Evolutionary conservation across 2,888 invertebrate genomes (phyloP).

Genomic region (Pyralis farinalis): DNA sequence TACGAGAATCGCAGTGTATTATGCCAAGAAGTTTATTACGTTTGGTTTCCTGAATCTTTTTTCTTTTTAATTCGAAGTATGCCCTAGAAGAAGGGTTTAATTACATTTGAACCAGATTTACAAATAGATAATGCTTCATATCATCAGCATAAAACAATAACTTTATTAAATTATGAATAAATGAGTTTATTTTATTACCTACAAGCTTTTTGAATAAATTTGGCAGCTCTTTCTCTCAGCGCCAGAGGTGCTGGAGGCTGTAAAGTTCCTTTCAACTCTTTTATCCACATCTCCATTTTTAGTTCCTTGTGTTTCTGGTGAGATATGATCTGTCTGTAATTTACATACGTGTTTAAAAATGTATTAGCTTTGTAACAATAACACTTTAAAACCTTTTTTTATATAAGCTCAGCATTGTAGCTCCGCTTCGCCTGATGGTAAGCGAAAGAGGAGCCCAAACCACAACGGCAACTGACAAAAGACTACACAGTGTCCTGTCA

Average conservation of each 20-base stretch:
- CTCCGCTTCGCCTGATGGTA: too few relatives aligned
- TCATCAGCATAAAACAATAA: too few relatives aligned
- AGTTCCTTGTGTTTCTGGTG: slow-evolving; percentile 21
- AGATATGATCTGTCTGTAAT: slow-evolving; percentile 37
- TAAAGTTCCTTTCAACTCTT: slow-evolving; percentile 40
- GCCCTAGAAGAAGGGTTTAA: slow-evolving; percentile 24
- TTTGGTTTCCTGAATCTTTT: slow-evolving; percentile 33
- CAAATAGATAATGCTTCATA: too few relatives aligned
- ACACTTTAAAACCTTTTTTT: too few relatives aligned
- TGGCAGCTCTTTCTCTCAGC: slow-evolving; percentile 40
- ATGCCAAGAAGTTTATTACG: slow-evolving; percentile 43
- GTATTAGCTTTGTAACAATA: too few relatives aligned
- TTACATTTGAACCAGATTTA: too few relatives aligned
- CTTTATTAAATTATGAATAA: too few relatives aligned
- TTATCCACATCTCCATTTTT: slow-evolving; percentile 46
- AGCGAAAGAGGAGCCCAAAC: too few relatives aligned
- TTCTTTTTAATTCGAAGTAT: slow-evolving; percentile 51
- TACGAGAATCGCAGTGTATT: slow-evolving; percentile 21
- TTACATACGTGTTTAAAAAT: too few relatives aligned
- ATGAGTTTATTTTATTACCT: slow-evolving; percentile 33
- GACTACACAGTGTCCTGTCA: too few relatives aligned
- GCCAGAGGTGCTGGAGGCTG: slow-evolving; percentile 35
- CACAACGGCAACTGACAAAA: too few relatives aligned
- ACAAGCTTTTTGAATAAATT: slow-evolving; percentile 43
- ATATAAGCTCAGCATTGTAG: too few relatives aligned